Base-by-base conservation (phyloP, 2,113 vertebrate species). In the Kryptolebias marmoratus region DNA sequence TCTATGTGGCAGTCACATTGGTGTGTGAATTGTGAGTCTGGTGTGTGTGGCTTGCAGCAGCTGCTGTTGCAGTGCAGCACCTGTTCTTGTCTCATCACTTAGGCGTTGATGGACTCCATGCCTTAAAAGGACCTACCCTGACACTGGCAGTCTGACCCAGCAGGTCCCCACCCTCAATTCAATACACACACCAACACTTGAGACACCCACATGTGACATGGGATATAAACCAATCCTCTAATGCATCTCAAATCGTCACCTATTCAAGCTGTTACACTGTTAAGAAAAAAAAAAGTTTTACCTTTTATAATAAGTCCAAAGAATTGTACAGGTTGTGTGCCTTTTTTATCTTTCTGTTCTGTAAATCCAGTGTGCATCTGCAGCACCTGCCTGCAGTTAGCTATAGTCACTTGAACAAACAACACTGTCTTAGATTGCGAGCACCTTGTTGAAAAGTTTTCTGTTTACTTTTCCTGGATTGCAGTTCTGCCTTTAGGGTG, bases 71-170 rank as follows among this genome's bases (percentile, higher is more conserved):
- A 65, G 65, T 12, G 30, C 85, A 86, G 92, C 94, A 94, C 94
- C 94, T 94, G 94, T 92, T 93, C 83, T 60, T 79, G 71, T 88
- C 82, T 93, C 90, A 94, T 94, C 92, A 92, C 61, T 62, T 79
- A 65, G 71, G 68, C 85, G 88, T 76, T 92, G 94, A 94, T 72
- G 73, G 90, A 92, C 74, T 71, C 65, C 84, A 87, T 79, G 86
- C 91, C 89, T 86, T 90, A 91, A 91, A 92, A 91, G 90, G 90
- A 79, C 78, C 77, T 86, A 80, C 86, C 88, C 85, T 16, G 68
- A 80, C 88, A 73, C 62, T 77, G 59, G 63, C 68, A 69, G 68
- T 52, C 65, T 71, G 71, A 76, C 73, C 77, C 63, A 75, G 57
- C 54, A 69, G 66, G 71, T 68, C 75, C 71, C 55, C 70, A 58